These are phyloP conservation scores for Stegodyphus mimosarum DNA, from an alignment of 1,140 invertebrate genomes.

Conservation along the genomic window DNA sequence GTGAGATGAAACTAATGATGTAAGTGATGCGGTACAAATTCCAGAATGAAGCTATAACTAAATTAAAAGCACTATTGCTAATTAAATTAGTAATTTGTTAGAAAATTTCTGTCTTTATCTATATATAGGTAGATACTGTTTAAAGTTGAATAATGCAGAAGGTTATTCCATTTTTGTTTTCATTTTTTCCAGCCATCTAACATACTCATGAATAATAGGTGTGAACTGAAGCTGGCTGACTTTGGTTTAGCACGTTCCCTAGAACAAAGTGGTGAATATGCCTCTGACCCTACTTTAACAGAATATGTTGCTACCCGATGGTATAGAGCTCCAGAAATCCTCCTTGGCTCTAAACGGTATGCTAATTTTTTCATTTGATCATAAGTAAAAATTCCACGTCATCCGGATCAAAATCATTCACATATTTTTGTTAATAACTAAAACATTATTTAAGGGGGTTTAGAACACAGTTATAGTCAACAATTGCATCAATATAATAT, in stretches of 20 bases:
- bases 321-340: slow-evolving; percentile 94
- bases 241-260: slow-evolving; percentile 97
- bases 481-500: too few relatives aligned
- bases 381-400: neutral
- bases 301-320: slow-evolving; percentile 98
- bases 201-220: slow-evolving; percentile 99
- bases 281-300: slow-evolving; percentile 82
- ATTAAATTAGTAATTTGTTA: too few relatives aligned
- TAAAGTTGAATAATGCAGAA: neutral
- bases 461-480: too few relatives aligned
- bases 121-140: slow-evolving; percentile 4
- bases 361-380: slow-evolving; percentile 67
- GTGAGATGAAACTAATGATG: too few relatives aligned
- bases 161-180: slow-evolving; percentile 67
- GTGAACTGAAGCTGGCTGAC: slow-evolving; percentile 97
- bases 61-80: too few relatives aligned
- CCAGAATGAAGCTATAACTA: too few relatives aligned
- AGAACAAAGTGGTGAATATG: slow-evolving; percentile 76
- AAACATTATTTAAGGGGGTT: too few relatives aligned
- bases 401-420: neutral
- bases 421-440: neutral
- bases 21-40: too few relatives aligned
- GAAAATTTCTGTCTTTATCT: neutral
- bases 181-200: slow-evolving; percentile 96
- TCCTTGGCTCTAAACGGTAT: slow-evolving; percentile 99